Percentiles rank a stretch among this genome's conserved stretches.
Evolutionary conservation across 2,113 vertebrate genomes (phyloP).

Genomic region (Elachura formosa): DNA sequence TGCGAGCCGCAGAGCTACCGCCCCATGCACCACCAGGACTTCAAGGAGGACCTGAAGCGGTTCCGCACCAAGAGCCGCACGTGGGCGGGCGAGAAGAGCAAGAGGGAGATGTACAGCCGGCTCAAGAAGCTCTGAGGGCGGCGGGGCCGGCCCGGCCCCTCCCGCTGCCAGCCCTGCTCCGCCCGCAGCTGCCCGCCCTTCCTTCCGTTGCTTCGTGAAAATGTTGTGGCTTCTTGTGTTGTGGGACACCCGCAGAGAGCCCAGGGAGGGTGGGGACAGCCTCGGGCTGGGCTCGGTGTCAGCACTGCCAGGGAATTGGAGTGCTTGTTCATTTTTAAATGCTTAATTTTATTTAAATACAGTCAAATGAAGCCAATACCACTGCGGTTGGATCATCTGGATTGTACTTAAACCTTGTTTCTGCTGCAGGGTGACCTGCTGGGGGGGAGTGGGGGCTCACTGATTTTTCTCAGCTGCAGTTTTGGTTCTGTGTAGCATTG

Average conservation of each 20-base stretch:
- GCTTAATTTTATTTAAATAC: slow-evolving; percentile 59
- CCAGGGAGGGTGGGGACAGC: not conserved
- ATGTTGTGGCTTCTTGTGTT: not conserved
- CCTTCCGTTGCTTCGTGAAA: not conserved
- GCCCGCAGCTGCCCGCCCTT: no score
- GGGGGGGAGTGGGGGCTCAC: rapidly evolving
- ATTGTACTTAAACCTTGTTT: not conserved
- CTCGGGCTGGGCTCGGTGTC: not conserved
- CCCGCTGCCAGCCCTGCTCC: no score
- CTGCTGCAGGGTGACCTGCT: not conserved
- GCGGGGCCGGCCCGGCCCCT: no score
- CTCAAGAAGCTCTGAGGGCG: slow-evolving; percentile 87
- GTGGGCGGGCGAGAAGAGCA: slow-evolving; percentile 95
- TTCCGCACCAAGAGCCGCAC: slow-evolving; percentile 91
- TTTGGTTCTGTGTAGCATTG: not conserved
- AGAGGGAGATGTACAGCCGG: slow-evolving; percentile 90
- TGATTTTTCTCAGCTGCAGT: not conserved
- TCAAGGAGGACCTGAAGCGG: slow-evolving; percentile 86
- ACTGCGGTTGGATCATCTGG: not conserved
- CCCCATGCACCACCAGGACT: slow-evolving; percentile 94
- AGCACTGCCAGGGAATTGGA: not conserved
- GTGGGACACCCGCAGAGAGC: not conserved
- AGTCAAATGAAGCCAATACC: not conserved
- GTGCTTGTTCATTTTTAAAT: not conserved
- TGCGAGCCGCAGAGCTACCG: slow-evolving; percentile 92